Evolutionary conservation across 2,797 vertebrate species (phyloP), one percentile per base, ranked within the genome.

Genomic region (Parauchenoglanis punctatus): DNA sequence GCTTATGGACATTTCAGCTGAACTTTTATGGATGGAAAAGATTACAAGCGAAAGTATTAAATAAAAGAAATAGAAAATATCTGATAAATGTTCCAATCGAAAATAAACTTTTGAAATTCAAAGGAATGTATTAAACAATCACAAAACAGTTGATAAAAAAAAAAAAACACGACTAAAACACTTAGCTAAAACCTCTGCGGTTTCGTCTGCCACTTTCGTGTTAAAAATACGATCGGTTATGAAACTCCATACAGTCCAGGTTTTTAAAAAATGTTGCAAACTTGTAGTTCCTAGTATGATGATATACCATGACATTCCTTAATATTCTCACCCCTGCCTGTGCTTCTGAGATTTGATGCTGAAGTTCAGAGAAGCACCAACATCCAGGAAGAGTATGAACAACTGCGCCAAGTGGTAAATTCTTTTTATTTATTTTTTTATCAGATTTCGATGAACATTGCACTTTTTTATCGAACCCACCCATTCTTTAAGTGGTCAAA

Each of bases 361-460:
- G 99, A 99, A 88, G 97, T 97, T 86, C 98, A 99, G 94, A 96
- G 95, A 90, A 97, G 91, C 89, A 95, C 89, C 40, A 91, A 94
- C 52, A 81, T 98, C 70, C 95, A 96, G 44, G 99, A 99, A 85
- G 98, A 99, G 92, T 99, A 98, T 3, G 98, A 99, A 88, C 95
- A 94, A 0, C 93, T 98, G 83, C 95, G 97, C 40, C 98, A 99
- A 90, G 92, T 94, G 97, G 98, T 98, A 83, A 75, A 52, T 25
- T 5, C 23, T 25, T 11, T 61, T n/a, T 61, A 18, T 35, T 35
- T 31, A 31, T 4, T 40, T 18, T 58, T 58, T 4, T 56, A 56
- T 61, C 23, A 61, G 54, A 10, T 25, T 61, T n/a, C 23, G 3
- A 2, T 61, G 7, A 49, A 49, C 40, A 40, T 40, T 23, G 7